These are phyloP conservation scores for Radopholus similis DNA, from an alignment of 1,140 invertebrate species.

Conservation along the genomic window DNA sequence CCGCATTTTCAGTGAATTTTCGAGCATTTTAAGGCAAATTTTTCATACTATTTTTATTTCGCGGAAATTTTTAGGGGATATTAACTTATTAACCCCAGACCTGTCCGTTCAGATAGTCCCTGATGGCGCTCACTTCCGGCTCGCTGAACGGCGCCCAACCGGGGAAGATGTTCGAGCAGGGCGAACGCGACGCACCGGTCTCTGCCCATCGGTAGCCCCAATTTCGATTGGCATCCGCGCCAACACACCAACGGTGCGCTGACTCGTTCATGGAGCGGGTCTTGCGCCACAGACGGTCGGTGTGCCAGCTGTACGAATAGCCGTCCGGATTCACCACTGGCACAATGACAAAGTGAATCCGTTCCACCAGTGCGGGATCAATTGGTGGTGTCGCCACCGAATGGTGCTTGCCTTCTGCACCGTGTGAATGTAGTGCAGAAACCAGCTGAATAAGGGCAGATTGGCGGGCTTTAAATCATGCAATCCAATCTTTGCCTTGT, in stretches of 20 bases:
- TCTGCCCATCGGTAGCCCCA: constrained; percentile 62
- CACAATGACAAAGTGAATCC: constrained; percentile 76
- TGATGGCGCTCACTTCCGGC: constrained; percentile 47
- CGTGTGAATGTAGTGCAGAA: too few relatives aligned
- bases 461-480: neutral
- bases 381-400: too few relatives aligned
- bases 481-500: constrained; percentile 37
- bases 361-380: too few relatives aligned
- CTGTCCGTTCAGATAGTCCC: constrained; percentile 44
- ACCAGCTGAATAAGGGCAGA: too few relatives aligned
- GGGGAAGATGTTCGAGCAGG: constrained; percentile 57
- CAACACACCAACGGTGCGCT: constrained; percentile 59
- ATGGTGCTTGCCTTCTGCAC: too few relatives aligned
- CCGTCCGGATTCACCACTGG: constrained; percentile 62
- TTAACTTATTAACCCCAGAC: too few relatives aligned
- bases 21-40: too few relatives aligned
- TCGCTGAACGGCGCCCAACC: constrained; percentile 49
- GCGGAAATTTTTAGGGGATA: too few relatives aligned
- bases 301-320: constrained; percentile 58
- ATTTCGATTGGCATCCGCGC: constrained; percentile 63
- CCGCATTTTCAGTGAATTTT: too few relatives aligned
- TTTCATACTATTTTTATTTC: too few relatives aligned
- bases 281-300: constrained; percentile 63
- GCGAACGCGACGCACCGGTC: constrained; percentile 49
- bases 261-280: constrained; percentile 57